These are phyloP conservation scores for Epizoanthus rinbou DNA, from an alignment of 92 coral and sea anemone species.

Conservation along the genomic window DNA sequence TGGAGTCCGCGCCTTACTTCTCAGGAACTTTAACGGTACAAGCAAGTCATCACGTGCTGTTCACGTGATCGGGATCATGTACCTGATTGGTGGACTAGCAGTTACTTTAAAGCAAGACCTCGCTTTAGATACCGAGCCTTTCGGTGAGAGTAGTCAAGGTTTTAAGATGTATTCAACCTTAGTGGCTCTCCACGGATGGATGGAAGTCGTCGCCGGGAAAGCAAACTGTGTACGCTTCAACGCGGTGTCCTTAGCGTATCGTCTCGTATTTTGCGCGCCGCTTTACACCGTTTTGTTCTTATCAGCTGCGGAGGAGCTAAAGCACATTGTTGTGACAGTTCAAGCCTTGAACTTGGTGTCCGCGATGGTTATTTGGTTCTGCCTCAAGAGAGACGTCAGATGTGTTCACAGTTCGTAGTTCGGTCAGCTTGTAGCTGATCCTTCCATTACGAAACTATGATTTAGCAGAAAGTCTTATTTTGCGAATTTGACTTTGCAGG, in stretches of 20 bases:
- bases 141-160: conserved; percentile 22
- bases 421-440: no score
- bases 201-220: conserved; percentile 15
- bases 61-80: conserved; percentile 24
- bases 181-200: conserved; percentile 33
- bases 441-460: no score
- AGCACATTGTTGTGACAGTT: background rate
- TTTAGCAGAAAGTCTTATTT: no score
- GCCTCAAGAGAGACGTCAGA: conserved; percentile 22
- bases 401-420: background rate
- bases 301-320: conserved; percentile 5
- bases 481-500: no score
- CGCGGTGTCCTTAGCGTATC: conserved; percentile 26
- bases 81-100: conserved; percentile 26
- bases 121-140: conserved; percentile 11
- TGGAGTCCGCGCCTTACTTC: conserved; percentile 15
- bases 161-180: conserved; percentile 30
- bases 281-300: conserved; percentile 16
- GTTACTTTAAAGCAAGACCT: conserved; percentile 24
- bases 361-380: conserved; percentile 3
- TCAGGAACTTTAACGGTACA: conserved; percentile 3
- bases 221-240: conserved; percentile 15
- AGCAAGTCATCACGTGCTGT: conserved; percentile 24
- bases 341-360: conserved; percentile 29
- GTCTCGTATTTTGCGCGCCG: conserved; percentile 38